Conservation (phyloP, 2,888 invertebrate genomes). For the Cataglyphis altisquamis region DNA sequence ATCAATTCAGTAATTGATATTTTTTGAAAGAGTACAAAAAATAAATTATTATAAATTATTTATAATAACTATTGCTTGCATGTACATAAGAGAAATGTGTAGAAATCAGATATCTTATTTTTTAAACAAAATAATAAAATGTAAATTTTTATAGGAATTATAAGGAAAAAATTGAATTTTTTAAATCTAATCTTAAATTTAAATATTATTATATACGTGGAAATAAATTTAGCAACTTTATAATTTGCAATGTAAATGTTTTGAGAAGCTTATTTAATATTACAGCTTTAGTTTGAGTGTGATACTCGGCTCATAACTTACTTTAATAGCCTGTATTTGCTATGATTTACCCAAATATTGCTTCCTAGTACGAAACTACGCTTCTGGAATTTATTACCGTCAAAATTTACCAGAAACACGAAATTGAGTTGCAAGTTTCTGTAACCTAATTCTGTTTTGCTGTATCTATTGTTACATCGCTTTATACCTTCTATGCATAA, state of each 20-base stretch:
- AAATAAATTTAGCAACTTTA: not conserved
- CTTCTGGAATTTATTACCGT: not conserved
- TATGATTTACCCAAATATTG: not conserved
- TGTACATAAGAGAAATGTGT: not conserved
- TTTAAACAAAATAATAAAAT: not conserved
- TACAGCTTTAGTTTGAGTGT: not conserved
- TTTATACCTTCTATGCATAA: not conserved
- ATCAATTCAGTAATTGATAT: not conserved
- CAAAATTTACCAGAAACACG: not conserved
- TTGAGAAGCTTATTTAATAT: not conserved
- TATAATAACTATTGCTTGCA: not conserved
- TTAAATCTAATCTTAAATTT: not conserved
- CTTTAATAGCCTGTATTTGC: conserved; percentile 8
- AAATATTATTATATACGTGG: not conserved
- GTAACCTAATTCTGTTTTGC: not conserved
- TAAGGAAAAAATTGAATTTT: not conserved
- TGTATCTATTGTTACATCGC: not conserved
- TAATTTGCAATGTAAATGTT: not conserved
- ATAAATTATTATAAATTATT: not conserved
- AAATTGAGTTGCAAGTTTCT: conserved; percentile 23
- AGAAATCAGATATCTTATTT: not conserved
- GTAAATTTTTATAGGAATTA: not conserved
- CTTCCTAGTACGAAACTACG: not conserved
- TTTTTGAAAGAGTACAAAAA: not conserved
- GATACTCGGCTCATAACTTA: not conserved